Percentiles rank a stretch among this genome's conserved stretches.
Evolutionary conservation across 1,140 invertebrate species (phyloP).

Genomic region (Drosophila takahashii): DNA sequence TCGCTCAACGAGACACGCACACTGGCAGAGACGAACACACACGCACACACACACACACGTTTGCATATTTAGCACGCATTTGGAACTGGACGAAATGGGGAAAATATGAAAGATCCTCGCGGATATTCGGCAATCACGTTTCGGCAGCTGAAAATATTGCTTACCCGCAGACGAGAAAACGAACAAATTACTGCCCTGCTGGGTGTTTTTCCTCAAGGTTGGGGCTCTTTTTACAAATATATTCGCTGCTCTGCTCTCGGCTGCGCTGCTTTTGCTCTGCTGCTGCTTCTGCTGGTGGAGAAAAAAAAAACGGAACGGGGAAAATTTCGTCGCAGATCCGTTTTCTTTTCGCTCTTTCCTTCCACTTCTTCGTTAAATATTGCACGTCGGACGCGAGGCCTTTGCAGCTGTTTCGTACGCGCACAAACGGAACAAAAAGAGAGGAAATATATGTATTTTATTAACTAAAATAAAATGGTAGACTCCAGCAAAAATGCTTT

Average conservation of each 20-base stretch:
- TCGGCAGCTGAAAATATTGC: not conserved
- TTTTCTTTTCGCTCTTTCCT: slow-evolving; percentile 13
- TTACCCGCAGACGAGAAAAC: slow-evolving; percentile 65
- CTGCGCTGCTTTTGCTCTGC: slow-evolving; percentile 22
- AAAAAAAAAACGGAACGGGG: slow-evolving; percentile 63
- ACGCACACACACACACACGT: slow-evolving; percentile 29
- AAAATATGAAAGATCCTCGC: slow-evolving; percentile 30
- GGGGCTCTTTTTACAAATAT: slow-evolving; percentile 66
- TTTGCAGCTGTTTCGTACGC: slow-evolving; percentile 53
- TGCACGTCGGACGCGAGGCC: slow-evolving; percentile 36
- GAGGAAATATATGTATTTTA: slow-evolving; percentile 74
- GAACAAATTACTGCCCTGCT: slow-evolving; percentile 71
- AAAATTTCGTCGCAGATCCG: slow-evolving; percentile 59
- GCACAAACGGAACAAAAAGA: slow-evolving; percentile 70
- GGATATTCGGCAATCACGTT: slow-evolving; percentile 6
- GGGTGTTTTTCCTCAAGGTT: slow-evolving; percentile 80
- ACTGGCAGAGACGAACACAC: slow-evolving; percentile 11
- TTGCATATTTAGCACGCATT: slow-evolving; percentile 62
- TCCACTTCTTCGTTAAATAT: slow-evolving; percentile 17
- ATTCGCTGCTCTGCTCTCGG: slow-evolving; percentile 33
- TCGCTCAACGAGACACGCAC: slow-evolving; percentile 36
- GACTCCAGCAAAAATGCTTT: slow-evolving; percentile 69
- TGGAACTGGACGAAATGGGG: slow-evolving; percentile 33
- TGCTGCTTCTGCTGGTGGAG: slow-evolving; percentile 45
- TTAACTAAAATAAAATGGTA: slow-evolving; percentile 82